Conservation (phyloP, 2,888 invertebrate species). For the Hololepta plana region DNA sequence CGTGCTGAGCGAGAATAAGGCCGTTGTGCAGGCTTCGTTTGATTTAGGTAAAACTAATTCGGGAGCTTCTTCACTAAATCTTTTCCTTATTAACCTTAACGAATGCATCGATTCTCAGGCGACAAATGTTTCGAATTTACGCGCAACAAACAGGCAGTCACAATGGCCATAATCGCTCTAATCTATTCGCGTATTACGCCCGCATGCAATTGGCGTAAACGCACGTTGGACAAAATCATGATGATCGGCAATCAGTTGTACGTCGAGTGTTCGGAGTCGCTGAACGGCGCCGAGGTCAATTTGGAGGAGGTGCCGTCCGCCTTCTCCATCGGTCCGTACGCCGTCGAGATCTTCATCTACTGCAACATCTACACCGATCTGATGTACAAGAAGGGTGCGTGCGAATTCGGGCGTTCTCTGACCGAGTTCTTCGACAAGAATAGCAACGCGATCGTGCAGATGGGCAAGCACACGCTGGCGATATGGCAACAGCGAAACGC, state of each 20-base stretch:
- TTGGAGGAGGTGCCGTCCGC: conserved; percentile 37
- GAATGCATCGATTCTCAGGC: too few species aligned
- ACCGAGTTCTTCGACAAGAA: conserved; percentile 35
- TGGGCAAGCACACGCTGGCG: conserved; percentile 36
- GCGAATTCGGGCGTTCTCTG: conserved; percentile 30
- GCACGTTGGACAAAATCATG: conserved; percentile 38
- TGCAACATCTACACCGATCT: conserved; percentile 31
- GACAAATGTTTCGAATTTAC: conserved; percentile 38
- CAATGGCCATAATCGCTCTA: conserved; percentile 38
- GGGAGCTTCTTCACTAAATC: too few species aligned
- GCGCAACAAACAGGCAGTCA: conserved; percentile 38
- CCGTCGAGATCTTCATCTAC: conserved; percentile 38
- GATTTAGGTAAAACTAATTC: too few species aligned
- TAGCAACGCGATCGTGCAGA: conserved; percentile 32
- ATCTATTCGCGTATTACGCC: conserved; percentile 47
- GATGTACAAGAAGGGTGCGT: conserved; percentile 30
- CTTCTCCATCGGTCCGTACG: conserved; percentile 36
- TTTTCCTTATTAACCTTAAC: too few species aligned
- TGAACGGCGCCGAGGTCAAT: conserved; percentile 30
- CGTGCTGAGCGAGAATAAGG: conserved; percentile 34
- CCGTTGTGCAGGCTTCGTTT: conserved; percentile 37
- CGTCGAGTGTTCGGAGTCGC: conserved; percentile 29
- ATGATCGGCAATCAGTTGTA: conserved; percentile 39
- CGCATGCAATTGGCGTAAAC: conserved; percentile 38
- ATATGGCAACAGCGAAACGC: conserved; percentile 45